Evolutionary conservation across 35 echinoderm and acorn worm genomes (phyloP), one percentile per base, ranked within the genome.

Genomic region (Patiria miniata): DNA sequence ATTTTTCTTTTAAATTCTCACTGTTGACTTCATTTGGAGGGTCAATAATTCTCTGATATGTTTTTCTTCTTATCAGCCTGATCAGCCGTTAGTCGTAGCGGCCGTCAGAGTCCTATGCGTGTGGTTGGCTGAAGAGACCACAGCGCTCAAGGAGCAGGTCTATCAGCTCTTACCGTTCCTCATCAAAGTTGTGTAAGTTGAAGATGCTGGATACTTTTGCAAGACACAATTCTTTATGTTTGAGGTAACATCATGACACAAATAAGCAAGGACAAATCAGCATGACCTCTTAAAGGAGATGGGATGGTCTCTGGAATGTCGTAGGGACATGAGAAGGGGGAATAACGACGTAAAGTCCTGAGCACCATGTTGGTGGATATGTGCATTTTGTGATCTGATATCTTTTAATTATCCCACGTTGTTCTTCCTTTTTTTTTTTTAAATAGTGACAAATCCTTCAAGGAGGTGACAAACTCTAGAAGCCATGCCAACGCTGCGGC

Each of bases 91-190:
- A 32, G 86, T 99, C 23, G 39, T 87, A 39, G 93, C 93, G 17
- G 92, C 93, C 77, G 93, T 99, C 26, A 87, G 93, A 53, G 96
- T 93, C 2, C 59, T 99, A 33, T 88, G 90, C 77, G 90, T 94
- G 77, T 99, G 96, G 96, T 68, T 99, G 0, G 96, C 96, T 33
- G 96, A 99, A 77, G 96, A 99, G 76, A 99, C 96, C 50, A 82
- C 92, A 30, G 85, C 88, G 15, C 55, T 92, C 19, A 94, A 83
- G 60, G 65, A 90, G 55, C 91, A 94, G 34, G 83, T 99, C 19
- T 87, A 92, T 77, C 86, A 92, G 77, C 54, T 99, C 15, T 86
- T 99, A 23, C 96, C 96, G 7, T 94, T 99, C 52, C 77, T 99
- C 39, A 61, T 94, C 38, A 80, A 92, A 84, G 69, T 99, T 52